Evolutionary conservation across 2,797 vertebrate genomes (phyloP).

Genomic region (Steatocranus sp.): DNA sequence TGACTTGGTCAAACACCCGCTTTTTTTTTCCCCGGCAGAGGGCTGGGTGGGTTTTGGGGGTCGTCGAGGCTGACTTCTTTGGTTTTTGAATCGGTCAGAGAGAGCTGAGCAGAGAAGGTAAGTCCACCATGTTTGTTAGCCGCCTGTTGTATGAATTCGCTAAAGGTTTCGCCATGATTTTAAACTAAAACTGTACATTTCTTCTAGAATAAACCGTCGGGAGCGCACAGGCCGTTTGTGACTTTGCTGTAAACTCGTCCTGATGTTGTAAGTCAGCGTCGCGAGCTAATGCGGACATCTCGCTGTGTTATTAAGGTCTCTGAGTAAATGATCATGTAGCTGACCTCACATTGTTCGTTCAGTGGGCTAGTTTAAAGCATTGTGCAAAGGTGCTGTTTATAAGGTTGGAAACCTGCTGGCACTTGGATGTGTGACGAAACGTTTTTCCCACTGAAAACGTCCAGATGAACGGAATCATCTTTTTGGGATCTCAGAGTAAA

Average conservation of each 20-base stretch:
- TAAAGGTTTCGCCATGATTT: background rate
- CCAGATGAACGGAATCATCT: background rate
- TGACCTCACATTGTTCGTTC: background rate
- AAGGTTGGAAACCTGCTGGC: background rate
- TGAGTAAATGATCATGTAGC: background rate
- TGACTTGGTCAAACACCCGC: background rate
- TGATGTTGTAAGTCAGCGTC: too few relatives aligned
- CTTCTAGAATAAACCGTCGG: background rate
- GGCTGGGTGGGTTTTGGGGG: background rate
- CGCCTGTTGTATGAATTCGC: background rate
- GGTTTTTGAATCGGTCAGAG: background rate
- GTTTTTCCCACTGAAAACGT: background rate
- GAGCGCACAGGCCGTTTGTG: background rate
- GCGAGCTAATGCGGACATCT: background rate
- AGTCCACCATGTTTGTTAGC: background rate
- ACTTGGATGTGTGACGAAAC: background rate
- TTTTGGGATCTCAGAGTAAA: background rate
- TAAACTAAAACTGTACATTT: background rate
- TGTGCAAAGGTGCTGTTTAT: background rate
- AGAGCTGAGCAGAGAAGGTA: background rate
- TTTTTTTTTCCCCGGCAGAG: rapidly evolving
- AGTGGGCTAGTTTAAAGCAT: background rate
- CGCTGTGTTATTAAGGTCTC: too few relatives aligned
- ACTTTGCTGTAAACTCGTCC: background rate
- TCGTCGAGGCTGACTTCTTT: background rate